Evolutionary conservation across 2,888 invertebrate species (phyloP), one percentile per base, ranked within the genome.

Genomic region (Epinotia demarniana): DNA sequence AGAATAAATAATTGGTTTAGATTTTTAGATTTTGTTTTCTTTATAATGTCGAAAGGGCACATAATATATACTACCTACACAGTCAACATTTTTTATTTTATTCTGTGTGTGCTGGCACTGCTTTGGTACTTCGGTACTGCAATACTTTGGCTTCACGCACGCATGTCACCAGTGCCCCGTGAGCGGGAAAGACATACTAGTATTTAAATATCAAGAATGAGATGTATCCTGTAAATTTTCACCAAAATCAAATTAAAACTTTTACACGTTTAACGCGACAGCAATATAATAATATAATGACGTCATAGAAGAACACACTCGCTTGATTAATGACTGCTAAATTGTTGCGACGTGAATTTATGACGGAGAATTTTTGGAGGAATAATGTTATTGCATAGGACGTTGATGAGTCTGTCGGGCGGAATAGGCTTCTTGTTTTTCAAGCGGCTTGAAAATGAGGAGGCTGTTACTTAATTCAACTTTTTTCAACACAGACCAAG

Each of bases 321-420:
- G n/a, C 16, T 62, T 74, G 73, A 74, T 74, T 77, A 72, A 77
- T 76, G 79, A 75, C 80, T 78, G 72, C 79, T 79, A 84, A 84
- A 84, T 82, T 83, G 83, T 85, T 83, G 77, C 81, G 81, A 83
- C 83, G 81, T 80, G 81, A 84, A 85, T 84, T 84, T 84, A 80
- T 80, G 78, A 81, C 78, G 27, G 27, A 27, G 57, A 61, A 60
- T 77, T 83, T 85, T 83, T 80, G 78, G 63, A 46, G 76, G 75
- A 71, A 79, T 78, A 80, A 80, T 79, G 77, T 80, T 83, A 84
- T 83, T 84, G 83, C 78, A 74, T 74, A 79, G 82, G 81, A 77
- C 76, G 80, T 81, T 83, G 81, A 85, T 85, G 84, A 85, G 83
- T 84, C 83, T 77, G 80, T 79, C 81, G 77, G 70, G 66, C 49